A percentile compares a stretch with the other conserved stretches of the same genome.
Conservation (phyloP, 2,797 vertebrate genomes). For the Petrocephalus sullivani region DNA sequence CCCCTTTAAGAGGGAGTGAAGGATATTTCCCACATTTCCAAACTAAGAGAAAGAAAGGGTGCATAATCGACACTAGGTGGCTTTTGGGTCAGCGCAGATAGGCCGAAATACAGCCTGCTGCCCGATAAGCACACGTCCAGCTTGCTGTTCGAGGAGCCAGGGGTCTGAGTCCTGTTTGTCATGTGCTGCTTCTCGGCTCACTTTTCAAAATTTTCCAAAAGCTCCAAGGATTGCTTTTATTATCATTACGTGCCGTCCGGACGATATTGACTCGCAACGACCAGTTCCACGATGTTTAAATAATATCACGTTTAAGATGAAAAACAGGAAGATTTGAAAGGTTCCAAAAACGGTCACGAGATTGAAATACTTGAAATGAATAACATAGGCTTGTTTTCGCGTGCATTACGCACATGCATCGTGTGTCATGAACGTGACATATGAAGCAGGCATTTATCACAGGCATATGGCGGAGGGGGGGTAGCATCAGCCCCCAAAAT, state of each 20-base stretch:
- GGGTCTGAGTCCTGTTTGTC: not conserved
- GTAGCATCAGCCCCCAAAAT: not conserved
- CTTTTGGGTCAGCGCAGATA: constrained; percentile 13
- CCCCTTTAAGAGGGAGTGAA: constrained; percentile 17
- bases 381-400: not conserved
- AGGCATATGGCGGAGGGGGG: not conserved
- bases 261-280: not conserved
- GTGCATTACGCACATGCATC: not conserved
- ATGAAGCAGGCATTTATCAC: not conserved
- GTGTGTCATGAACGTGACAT: not conserved
- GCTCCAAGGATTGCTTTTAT: not conserved
- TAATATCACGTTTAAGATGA: not conserved
- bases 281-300: not conserved
- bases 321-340: not conserved
- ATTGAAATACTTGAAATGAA: not conserved
- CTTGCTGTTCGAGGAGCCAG: not conserved
- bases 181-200: not conserved
- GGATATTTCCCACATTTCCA: constrained; percentile 4
- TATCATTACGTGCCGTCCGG: not conserved
- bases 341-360: not conserved
- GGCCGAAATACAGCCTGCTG: not conserved
- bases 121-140: not conserved
- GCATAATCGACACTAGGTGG: not conserved
- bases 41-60: constrained; percentile 2
- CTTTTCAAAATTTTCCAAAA: not conserved